These are phyloP conservation scores for Strigamia crassipes DNA, from an alignment of 2,888 invertebrate genomes.

Conservation along the genomic window DNA sequence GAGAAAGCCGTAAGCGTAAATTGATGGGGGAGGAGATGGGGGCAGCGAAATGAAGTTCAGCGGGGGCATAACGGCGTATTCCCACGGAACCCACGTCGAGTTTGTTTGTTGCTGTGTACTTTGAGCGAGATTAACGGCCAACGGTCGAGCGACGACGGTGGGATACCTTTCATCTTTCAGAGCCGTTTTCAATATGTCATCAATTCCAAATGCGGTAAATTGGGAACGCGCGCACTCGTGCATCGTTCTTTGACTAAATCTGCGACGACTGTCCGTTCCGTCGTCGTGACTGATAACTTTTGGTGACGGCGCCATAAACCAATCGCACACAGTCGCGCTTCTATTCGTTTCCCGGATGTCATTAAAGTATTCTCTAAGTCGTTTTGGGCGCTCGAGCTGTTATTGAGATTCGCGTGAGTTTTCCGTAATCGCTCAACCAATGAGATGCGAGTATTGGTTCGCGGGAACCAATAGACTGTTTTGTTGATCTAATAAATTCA, in stretches of 20 bases:
- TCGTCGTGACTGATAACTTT: background rate
- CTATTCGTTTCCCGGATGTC: constrained; percentile 8
- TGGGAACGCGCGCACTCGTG: background rate
- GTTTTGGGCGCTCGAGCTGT: background rate
- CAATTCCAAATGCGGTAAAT: background rate
- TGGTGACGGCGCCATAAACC: background rate
- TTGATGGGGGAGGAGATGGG: background rate
- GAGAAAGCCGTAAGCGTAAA: background rate
- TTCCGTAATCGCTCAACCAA: constrained; percentile 5
- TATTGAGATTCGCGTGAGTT: background rate
- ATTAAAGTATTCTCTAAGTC: constrained; percentile 16
- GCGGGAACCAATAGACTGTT: background rate
- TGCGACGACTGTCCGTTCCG: constrained; percentile 10
- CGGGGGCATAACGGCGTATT: background rate
- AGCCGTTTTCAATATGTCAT: background rate
- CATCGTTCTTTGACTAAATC: background rate
- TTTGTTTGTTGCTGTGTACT: background rate
- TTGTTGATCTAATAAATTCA: background rate
- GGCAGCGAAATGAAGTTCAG: background rate
- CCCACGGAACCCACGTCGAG: background rate
- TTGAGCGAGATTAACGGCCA: background rate
- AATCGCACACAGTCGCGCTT: constrained; percentile 1
- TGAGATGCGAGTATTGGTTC: background rate
- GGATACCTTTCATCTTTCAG: background rate
- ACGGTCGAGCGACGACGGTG: background rate